Conservation (phyloP, 1,140 invertebrate species). For the Drosophila tropicalis region DNA sequence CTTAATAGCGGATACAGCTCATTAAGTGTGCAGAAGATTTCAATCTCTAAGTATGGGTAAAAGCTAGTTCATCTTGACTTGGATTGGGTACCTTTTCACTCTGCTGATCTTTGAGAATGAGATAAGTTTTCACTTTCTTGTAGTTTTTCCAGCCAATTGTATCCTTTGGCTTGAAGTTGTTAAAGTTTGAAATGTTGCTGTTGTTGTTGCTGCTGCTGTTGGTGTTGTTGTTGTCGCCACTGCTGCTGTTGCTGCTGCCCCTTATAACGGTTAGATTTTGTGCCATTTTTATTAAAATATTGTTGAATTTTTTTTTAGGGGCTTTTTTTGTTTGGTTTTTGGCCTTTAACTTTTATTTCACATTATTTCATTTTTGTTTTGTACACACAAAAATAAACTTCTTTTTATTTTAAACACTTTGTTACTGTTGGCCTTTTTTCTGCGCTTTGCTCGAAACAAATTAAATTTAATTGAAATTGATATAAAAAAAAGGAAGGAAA, state of each 20-base stretch:
- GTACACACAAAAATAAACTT: background rate
- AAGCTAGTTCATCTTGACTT: background rate
- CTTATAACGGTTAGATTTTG: slow-evolving; percentile 16
- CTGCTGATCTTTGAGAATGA: slow-evolving; percentile 78
- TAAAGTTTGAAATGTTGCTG: slow-evolving; percentile 15
- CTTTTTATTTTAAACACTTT: slow-evolving; percentile 42
- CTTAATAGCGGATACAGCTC: background rate
- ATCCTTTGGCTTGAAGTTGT: slow-evolving; percentile 71
- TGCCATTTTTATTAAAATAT: background rate
- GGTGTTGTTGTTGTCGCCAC: slow-evolving; percentile 16
- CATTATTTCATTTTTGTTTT: slow-evolving; percentile 1
- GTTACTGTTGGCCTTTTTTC: slow-evolving; percentile 30
- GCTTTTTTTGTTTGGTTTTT: background rate
- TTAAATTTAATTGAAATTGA: slow-evolving; percentile 75
- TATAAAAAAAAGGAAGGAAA: slow-evolving; percentile 45
- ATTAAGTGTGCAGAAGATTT: background rate
- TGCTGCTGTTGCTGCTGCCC: slow-evolving; percentile 30
- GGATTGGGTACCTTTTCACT: slow-evolving; percentile 57
- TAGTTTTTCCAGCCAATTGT: slow-evolving; percentile 79
- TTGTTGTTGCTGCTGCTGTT: slow-evolving; percentile 14
- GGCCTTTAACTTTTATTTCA: slow-evolving; percentile 4
- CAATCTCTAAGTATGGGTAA: background rate
- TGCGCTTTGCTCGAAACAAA: slow-evolving; percentile 42
- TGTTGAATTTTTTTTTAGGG: background rate
- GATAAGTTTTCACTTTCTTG: slow-evolving; percentile 78